These are phyloP conservation scores for Heterodera schachtii DNA, from an alignment of 1,140 invertebrate genomes.

Conservation along the genomic window DNA sequence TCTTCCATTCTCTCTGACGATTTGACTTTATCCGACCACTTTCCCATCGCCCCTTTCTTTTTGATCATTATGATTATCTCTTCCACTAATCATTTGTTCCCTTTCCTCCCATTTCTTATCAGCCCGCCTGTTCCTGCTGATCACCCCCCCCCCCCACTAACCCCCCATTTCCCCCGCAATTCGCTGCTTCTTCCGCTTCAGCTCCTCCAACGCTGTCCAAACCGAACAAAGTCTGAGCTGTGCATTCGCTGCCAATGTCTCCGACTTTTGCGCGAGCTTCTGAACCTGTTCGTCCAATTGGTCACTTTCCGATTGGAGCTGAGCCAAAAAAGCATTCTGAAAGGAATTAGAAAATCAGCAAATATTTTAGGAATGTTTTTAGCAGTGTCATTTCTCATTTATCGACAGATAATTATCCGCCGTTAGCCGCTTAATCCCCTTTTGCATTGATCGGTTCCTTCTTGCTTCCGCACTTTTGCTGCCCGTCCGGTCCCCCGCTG, in stretches of 20 bases:
- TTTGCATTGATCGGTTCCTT: neutral
- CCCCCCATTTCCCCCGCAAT: neutral
- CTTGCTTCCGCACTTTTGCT: neutral
- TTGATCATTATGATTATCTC: no score
- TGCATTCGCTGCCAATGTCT: neutral
- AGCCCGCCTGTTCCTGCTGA: no score
- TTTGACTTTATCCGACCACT: neutral
- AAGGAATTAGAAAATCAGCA: neutral
- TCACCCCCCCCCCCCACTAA: neutral
- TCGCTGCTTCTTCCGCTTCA: slow-evolving; percentile 10
- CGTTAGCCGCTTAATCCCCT: neutral
- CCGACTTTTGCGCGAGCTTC: neutral
- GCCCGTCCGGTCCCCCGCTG: no score
- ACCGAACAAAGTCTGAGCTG: slow-evolving; percentile 13
- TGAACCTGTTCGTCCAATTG: neutral
- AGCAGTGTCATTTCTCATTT: no score
- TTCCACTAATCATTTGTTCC: no score
- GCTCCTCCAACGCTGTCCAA: neutral
- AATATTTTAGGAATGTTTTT: no score
- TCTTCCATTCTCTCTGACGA: neutral
- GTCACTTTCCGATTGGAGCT: neutral
- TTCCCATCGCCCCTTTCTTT: no score
- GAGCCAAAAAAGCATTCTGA: slow-evolving; percentile 4
- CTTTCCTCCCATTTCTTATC: no score
- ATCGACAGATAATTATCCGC: no score